Evolutionary conservation across 2,797 vertebrate species (phyloP), one percentile per base, ranked within the genome.

Genomic region (Pangasius macronema): DNA sequence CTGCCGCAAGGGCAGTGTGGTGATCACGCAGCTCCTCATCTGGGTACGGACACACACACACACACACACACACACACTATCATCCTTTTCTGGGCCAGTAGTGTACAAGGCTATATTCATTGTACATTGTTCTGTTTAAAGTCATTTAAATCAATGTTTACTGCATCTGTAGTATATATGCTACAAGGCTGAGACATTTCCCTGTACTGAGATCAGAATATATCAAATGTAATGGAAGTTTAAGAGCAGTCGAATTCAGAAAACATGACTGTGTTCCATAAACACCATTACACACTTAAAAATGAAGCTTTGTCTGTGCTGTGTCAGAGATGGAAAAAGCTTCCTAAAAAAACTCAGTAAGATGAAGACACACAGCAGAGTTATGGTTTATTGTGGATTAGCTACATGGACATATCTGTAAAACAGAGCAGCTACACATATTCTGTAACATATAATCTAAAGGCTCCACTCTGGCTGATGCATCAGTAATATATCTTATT

Each of bases 1-100:
- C 2, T 96, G 97, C 90, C 96, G 96, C 86, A 98, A 97, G 88
- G 98, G 97, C 55, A 99, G 95, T 1, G 97, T 99, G 92, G 97
- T 99, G 86, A 87, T 98, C 88, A 95, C 96, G 0, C 98, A 99
- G 94, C 97, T 99, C 14, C 96, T 99, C 70, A 96, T 99, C 92
- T 99, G 98, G 98, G 98, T 99, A 92, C 91, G 96, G 0, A 3
- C 13, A 82, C 2, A 14, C 30, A 1, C 22, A 9, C 7, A 30
- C 59, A 27, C 61, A 42, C 36, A 33, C 67, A 33, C 63, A 81
- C 63, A 39, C 39, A 39, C 39, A 3, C 42, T 18, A 16, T 33
- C 86, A 51, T 83, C 4, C 24, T 42, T 61, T 61, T n/a, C 8
- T 82, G 36, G 33, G 5, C 10, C 33, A 42, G 57, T 7, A 27